Conservation (phyloP, 1,140 invertebrate species). For the Brachionus angularis region DNA sequence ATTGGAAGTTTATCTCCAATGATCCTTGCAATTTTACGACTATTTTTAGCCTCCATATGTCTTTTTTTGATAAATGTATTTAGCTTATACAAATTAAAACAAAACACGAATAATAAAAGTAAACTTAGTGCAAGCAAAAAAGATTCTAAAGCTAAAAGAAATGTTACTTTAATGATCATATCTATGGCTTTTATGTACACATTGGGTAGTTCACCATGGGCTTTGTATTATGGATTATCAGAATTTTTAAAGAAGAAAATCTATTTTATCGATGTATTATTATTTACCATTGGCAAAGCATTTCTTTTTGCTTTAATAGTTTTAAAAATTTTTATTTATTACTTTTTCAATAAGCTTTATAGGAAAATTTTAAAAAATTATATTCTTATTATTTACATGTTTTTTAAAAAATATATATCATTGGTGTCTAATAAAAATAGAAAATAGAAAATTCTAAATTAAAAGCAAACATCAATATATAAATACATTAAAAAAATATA, state of each 20-base stretch:
- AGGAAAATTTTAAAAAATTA: conserved; percentile 15
- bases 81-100: too few species aligned
- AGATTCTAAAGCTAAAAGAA: conserved; percentile 8
- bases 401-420: too few species aligned
- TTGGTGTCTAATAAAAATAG: too few species aligned
- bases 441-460: too few species aligned
- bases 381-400: too few species aligned
- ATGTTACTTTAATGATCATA: conserved; percentile 15
- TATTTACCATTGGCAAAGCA: neutral
- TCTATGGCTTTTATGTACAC: neutral
- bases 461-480: too few species aligned
- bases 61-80: too few species aligned
- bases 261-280: neutral
- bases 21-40: too few species aligned
- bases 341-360: conserved; percentile 21
- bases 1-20: too few species aligned
- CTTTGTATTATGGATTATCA: neutral
- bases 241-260: neutral
- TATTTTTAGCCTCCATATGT: too few species aligned
- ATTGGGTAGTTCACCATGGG: neutral
- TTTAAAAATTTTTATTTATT: conserved; percentile 2
- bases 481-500: too few species aligned
- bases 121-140: neutral
- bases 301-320: neutral
- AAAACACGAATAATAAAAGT: too few species aligned